Evolutionary conservation across 2,888 invertebrate genomes (phyloP), one percentile per base, ranked within the genome.

Genomic region (Cheilosia vulpina): DNA sequence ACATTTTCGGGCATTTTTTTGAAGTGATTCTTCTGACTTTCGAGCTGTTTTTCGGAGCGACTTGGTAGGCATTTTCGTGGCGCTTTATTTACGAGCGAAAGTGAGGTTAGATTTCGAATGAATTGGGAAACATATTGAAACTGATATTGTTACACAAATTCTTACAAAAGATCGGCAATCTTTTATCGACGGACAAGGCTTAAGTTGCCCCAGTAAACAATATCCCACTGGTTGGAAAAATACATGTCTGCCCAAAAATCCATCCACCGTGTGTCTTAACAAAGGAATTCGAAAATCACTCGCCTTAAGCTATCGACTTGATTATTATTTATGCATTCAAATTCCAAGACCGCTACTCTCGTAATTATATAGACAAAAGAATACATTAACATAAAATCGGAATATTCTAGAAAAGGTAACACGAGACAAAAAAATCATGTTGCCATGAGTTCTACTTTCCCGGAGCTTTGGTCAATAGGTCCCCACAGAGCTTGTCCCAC

Each of bases 271-370:
- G 17, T 19, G 50, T 5, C 27, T 11, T 1, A 41, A 47, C 1
- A 17, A 24, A 45, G 50, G 27, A 65, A 34, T 34, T 50, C 21
- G 63, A 34, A 65, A 65, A 65, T 50, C 50, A 63, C 31, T 53
- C 19, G 72, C 60, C 62, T 53, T 58, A 58, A 58, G 50, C 34
- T 50, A 34, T n/a, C 50, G 13, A 21, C 7, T 47, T 21, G 34
- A 47, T 47, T 69, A 47, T 57, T 69, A 69, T 69, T 58, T 69
- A 52, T 52, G n/a, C 15, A 72, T 62, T 53, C 62, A 52, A 63
- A 62, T 62, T 62, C 62, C 53, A 55, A 55, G 15, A 19, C 45
- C 43, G 43, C 53, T 63, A 53, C 34, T 41, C 31, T 21, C 3
- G 13, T 52, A 63, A 73, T 73, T 73, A 63, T 63, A 34, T 11